phyloP scores from a whole-genome alignment of 2,113 vertebrate genomes.

The Peromyscus leucopus region DNA sequence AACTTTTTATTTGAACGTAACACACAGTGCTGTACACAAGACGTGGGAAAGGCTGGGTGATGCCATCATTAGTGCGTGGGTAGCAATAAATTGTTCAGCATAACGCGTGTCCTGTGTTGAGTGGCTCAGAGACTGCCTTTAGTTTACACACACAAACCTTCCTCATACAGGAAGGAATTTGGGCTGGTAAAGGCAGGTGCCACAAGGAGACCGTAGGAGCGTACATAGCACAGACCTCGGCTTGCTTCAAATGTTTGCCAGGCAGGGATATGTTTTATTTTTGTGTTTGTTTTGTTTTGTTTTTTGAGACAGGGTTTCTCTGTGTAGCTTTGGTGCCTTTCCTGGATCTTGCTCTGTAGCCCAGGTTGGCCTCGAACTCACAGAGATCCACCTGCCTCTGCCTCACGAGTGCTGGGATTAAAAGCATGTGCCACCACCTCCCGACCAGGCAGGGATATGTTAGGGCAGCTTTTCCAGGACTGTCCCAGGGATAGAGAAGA shows the following conservation, averaged over 20 bases:
- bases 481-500: accelerated
- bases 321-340: too few species aligned
- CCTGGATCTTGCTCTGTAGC: too few species aligned
- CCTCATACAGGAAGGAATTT: background rate
- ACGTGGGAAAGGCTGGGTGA: background rate
- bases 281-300: too few species aligned
- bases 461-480: background rate
- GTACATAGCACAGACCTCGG: background rate
- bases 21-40: background rate
- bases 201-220: background rate
- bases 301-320: too few species aligned
- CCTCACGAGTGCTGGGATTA: too few species aligned
- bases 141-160: background rate
- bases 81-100: background rate
- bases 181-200: background rate
- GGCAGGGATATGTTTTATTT: too few species aligned
- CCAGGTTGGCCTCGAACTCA: too few species aligned
- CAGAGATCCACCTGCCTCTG: too few species aligned
- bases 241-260: background rate
- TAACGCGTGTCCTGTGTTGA: background rate
- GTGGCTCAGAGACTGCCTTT: background rate
- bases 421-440: too few species aligned
- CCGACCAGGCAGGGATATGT: too few species aligned
- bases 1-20: background rate
- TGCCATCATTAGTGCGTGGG: background rate